Base-by-base conservation (phyloP, 2,888 invertebrate species). In the Eurytoma adleriae region DNA sequence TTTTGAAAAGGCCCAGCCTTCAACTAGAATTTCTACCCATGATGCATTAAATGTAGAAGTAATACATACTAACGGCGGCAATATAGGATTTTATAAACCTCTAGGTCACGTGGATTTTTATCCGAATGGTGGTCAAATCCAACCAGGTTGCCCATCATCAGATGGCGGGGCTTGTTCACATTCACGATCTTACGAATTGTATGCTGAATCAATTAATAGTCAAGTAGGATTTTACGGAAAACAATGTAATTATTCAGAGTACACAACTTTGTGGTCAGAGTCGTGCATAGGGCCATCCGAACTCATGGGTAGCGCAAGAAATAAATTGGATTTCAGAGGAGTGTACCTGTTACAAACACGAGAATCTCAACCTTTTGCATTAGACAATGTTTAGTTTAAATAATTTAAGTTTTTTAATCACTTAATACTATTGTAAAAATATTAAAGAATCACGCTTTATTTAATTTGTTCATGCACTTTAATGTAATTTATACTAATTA, bases 21-120 rank as follows among this genome's bases (percentile, higher is more conserved):
- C 79, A 10, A 74, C 82, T 2, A 75, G 88, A 57, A 84, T 90
- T 24, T 87, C 88, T 66, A 81, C 83, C 7, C 80, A 81, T 0
- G 90, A 90, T 79, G 90, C 88, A 0, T 80, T 80, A 5, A 86
- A 86, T 73, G 89, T 89, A 0, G 86, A 87, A 79, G 85, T 87
- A 12, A 85, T 90, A 40, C 90, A 90, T 75, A 89, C 89, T 1
- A 85, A 85, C 30, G 86, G 84, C 20, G 88, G 87, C 5, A 83
- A 85, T 20, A 80, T 89, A 3, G 87, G 88, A 0, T 83, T 86
- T 52, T 57, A 82, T 3, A 79, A 83, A 18, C 85, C 86, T 0
- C 71, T 88, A 7, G 89, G 88, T 0, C 83, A 88, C 68, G 85
- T 83, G 52, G 90, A 90, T 75, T 89, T 88, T 81, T 89, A 86